Percentiles rank a stretch among this genome's conserved stretches.
Evolutionary conservation across 2,113 vertebrate species (phyloP).

Genomic region (Trochalopteron elliotii): DNA sequence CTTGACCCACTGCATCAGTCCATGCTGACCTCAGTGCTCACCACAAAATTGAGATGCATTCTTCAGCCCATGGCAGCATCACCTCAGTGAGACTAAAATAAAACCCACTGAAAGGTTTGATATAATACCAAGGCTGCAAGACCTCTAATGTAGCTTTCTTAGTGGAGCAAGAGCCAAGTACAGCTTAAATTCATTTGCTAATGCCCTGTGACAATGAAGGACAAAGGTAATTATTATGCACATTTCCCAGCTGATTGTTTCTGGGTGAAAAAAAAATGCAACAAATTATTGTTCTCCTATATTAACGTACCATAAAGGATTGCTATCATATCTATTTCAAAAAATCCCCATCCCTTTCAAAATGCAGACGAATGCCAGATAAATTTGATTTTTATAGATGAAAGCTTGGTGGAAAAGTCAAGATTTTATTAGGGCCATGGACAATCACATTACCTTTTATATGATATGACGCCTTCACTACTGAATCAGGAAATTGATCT

Average conservation of each 20-base stretch:
- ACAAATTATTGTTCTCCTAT: constrained; percentile 28
- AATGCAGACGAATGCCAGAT: constrained; percentile 23
- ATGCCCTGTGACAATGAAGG: constrained; percentile 36
- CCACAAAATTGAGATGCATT: background rate
- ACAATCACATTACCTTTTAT: constrained; percentile 55
- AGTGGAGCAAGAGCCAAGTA: constrained; percentile 15
- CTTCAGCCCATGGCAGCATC: background rate
- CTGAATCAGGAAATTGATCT: constrained; percentile 39
- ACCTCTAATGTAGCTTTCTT: constrained; percentile 30
- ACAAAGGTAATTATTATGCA: constrained; percentile 52
- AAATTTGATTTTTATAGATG: constrained; percentile 67
- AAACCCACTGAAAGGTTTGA: constrained; percentile 36
- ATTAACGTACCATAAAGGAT: constrained; percentile 32
- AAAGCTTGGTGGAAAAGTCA: constrained; percentile 25
- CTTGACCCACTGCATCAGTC: background rate
- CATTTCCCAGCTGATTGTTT: constrained; percentile 11
- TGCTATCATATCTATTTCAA: constrained; percentile 2
- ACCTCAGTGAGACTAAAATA: constrained; percentile 22
- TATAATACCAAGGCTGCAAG: background rate
- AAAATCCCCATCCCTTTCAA: constrained; percentile 20
- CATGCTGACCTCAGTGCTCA: background rate
- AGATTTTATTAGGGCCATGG: constrained; percentile 50
- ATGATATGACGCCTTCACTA: background rate
- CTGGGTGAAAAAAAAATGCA: constrained; percentile 28
- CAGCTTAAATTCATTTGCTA: constrained; percentile 57